A percentile compares a stretch with the other conserved stretches of the same genome.
phyloP scores from a whole-genome alignment of 2,797 vertebrate genomes.

The Helostoma temminkii region DNA sequence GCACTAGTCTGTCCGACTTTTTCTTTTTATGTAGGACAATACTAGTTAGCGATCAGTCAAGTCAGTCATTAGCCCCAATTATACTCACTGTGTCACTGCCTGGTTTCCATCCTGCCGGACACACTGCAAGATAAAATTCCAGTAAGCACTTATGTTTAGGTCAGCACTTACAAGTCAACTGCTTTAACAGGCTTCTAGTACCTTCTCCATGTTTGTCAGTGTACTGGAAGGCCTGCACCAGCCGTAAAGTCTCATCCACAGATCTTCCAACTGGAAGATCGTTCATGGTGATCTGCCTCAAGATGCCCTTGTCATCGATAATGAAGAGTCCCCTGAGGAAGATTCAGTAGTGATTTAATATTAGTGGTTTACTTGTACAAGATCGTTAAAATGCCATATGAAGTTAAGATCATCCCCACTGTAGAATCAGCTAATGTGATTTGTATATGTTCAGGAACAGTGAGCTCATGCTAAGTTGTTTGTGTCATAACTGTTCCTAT shows the following conservation, averaged over 20 bases:
- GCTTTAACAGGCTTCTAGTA: conserved; percentile 53
- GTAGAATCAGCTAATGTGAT: background rate
- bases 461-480: background rate
- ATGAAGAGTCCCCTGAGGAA: conserved; percentile 94
- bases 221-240: conserved; percentile 99
- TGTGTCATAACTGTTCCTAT: background rate
- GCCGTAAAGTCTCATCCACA: conserved; percentile 95
- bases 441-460: background rate
- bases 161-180: background rate
- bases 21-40: background rate
- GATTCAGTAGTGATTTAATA: conserved; percentile 5
- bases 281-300: conserved; percentile 99
- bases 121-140: conserved; percentile 82
- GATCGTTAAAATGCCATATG: background rate
- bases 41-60: background rate
- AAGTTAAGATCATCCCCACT: background rate
- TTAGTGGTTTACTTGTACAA: background rate
- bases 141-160: conserved; percentile 6
- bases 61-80: background rate
- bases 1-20: no score
- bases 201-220: conserved; percentile 99
- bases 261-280: conserved; percentile 98
- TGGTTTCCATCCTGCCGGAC: conserved; percentile 98
- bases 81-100: conserved; percentile 96
- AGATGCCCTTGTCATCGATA: conserved; percentile 93